A percentile compares a stretch with the other conserved stretches of the same genome.
Conservation (phyloP, 2,888 invertebrate species). For the Archaeoteleia sp. region DNA sequence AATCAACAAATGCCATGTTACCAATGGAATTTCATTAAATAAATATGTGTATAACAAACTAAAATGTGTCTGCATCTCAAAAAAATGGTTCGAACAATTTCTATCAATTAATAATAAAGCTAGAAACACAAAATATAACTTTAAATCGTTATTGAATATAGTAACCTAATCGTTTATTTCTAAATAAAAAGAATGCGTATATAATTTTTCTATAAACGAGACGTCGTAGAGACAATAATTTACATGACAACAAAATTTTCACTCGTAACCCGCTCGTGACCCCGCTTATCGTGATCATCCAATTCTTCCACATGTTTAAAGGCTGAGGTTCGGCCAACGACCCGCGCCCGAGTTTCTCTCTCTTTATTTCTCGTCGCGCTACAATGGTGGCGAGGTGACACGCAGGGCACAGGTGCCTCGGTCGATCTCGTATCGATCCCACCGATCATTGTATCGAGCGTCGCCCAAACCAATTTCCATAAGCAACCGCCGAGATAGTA, state of each 20-base stretch:
- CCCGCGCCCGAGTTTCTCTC: conserved; percentile 32
- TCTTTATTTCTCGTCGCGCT: conserved; percentile 46
- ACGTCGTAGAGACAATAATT: conserved; percentile 65
- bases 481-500: conserved; percentile 59
- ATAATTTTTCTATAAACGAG: conserved; percentile 49
- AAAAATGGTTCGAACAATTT: no score
- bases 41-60: no score
- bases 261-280: conserved; percentile 66
- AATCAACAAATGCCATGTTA: no score
- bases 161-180: conserved; percentile 33
- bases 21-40: no score
- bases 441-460: conserved; percentile 72
- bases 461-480: conserved; percentile 72
- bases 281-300: conserved; percentile 70
- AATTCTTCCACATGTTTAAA: conserved; percentile 74
- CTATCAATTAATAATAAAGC: no score
- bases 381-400: conserved; percentile 60
- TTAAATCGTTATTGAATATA: no score
- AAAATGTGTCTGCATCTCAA: no score
- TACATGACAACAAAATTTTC: conserved; percentile 73
- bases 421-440: conserved; percentile 69
- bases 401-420: conserved; percentile 72
- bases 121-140: no score
- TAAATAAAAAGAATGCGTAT: no score
- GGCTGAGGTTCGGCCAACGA: conserved; percentile 52